A percentile compares a stretch with the other conserved stretches of the same genome.
phyloP scores from a whole-genome alignment of 1,140 invertebrate genomes.

The Cotesia vestalis region DNA sequence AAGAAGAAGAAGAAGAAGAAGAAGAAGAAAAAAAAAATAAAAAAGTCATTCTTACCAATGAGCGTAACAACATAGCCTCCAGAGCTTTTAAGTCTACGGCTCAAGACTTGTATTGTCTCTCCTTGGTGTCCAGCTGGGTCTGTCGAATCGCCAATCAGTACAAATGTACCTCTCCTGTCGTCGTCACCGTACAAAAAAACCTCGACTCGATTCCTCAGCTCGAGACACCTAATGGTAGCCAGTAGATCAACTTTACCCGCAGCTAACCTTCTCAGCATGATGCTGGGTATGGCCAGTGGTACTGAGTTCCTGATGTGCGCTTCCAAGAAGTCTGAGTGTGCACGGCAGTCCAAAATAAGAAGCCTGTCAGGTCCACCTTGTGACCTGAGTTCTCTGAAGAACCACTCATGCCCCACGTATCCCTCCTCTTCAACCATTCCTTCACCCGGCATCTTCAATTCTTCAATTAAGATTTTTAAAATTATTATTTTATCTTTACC shows the following conservation, averaged over 20 bases:
- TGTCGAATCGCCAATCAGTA: slow-evolving; percentile 58
- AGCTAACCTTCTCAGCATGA: slow-evolving; percentile 86
- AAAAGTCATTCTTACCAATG: slow-evolving; percentile 69
- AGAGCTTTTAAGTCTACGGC: slow-evolving; percentile 81
- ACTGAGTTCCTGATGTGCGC: slow-evolving; percentile 86
- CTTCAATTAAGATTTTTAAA: background rate
- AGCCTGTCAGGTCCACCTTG: slow-evolving; percentile 68
- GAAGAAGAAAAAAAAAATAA: background rate
- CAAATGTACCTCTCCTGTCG: slow-evolving; percentile 66
- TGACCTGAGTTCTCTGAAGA: slow-evolving; percentile 71
- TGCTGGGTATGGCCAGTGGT: slow-evolving; percentile 87
- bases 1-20: too few relatives aligned
- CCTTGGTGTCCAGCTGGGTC: slow-evolving; percentile 63
- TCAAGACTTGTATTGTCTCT: slow-evolving; percentile 74
- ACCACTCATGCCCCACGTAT: slow-evolving; percentile 69
- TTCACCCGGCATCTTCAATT: slow-evolving; percentile 52
- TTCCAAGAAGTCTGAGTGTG: slow-evolving; percentile 80
- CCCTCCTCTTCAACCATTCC: slow-evolving; percentile 46
- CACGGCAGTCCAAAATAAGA: slow-evolving; percentile 85
- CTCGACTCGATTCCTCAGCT: slow-evolving; percentile 74
- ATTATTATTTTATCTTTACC: background rate
- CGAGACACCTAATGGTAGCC: slow-evolving; percentile 84
- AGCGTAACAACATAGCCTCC: slow-evolving; percentile 83
- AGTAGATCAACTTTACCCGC: slow-evolving; percentile 86
- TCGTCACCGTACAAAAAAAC: slow-evolving; percentile 74